These are phyloP conservation scores for Enteromius radiatus DNA, from an alignment of 2,797 vertebrate genomes.

Conservation along the genomic window DNA sequence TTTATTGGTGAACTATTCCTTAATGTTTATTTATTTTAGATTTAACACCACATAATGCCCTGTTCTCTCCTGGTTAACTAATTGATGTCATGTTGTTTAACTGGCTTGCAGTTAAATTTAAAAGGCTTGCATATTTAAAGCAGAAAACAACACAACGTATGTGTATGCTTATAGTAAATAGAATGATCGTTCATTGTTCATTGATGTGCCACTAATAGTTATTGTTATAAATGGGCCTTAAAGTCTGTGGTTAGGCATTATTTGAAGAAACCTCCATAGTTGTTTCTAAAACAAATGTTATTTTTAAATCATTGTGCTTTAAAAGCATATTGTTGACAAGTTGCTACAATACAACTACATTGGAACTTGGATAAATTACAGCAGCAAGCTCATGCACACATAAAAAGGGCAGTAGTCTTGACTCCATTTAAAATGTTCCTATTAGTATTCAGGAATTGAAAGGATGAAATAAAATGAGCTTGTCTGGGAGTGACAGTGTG, in stretches of 20 bases:
- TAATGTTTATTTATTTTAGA: neutral
- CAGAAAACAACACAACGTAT: neutral
- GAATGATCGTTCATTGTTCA: neutral
- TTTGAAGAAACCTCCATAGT: neutral
- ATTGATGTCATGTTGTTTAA: no score
- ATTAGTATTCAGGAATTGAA: conserved; percentile 2
- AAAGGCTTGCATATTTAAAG: neutral
- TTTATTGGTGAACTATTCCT: neutral
- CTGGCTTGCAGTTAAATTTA: no score
- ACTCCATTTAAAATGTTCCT: neutral
- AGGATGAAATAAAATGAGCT: neutral
- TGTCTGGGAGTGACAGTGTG: neutral
- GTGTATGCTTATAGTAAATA: neutral
- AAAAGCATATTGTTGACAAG: neutral
- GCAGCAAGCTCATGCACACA: neutral
- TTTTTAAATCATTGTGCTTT: neutral
- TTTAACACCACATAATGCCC: neutral
- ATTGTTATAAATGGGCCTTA: neutral
- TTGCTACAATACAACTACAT: neutral
- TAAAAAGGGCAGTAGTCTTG: neutral
- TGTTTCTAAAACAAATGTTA: neutral
- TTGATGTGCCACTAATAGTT: neutral
- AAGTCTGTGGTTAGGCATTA: neutral
- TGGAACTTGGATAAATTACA: neutral
- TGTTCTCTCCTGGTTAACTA: no score